Percentiles rank a stretch among this genome's conserved stretches.
phyloP scores from a whole-genome alignment of 2,113 vertebrate species.

The Cavia porcellus region DNA sequence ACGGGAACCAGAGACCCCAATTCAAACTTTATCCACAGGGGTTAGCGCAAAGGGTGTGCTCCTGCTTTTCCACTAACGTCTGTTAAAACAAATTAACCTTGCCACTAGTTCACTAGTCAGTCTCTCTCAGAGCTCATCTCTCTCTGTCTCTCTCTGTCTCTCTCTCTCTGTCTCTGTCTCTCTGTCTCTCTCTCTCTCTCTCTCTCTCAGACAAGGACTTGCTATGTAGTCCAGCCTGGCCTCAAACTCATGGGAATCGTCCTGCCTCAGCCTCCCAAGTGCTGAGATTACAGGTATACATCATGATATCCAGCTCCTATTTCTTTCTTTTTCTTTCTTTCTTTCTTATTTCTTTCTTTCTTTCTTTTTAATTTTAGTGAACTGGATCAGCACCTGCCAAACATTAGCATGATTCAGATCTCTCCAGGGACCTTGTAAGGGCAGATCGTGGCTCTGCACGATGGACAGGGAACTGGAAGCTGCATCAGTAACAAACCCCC shows the following conservation, averaged over 20 bases:
- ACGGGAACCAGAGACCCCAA: neutral
- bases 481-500: neutral
- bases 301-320: neutral
- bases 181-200: too few relatives aligned
- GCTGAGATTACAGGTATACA: neutral
- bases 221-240: neutral
- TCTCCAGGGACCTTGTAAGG: neutral
- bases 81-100: neutral
- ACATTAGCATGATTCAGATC: neutral
- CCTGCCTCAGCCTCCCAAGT: neutral
- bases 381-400: neutral
- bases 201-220: too few relatives aligned
- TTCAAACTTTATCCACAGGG: neutral
- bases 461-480: neutral
- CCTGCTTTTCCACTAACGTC: neutral
- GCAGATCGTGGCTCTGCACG: neutral
- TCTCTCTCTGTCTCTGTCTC: too few relatives aligned
- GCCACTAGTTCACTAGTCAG: neutral
- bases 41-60: fast-evolving
- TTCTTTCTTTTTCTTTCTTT: neutral
- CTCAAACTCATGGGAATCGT: neutral
- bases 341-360: neutral
- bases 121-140: neutral
- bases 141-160: neutral
- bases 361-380: neutral